Percentiles rank a stretch among this genome's conserved stretches.
phyloP scores from a whole-genome alignment of 2,113 vertebrate species.

The Microcebus murinus region DNA sequence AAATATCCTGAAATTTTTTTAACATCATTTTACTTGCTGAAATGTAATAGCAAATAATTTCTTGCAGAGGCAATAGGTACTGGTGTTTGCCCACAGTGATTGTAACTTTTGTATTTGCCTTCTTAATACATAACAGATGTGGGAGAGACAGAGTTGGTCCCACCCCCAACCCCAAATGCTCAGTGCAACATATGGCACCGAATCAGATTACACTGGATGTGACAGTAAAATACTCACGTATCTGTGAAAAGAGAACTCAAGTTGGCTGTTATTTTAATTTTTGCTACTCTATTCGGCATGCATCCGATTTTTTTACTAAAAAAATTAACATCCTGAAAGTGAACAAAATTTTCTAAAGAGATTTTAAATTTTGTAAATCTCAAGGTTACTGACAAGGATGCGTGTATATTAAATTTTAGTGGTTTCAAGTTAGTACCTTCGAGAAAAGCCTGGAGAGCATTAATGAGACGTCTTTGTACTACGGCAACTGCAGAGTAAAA shows the following conservation, averaged over 20 bases:
- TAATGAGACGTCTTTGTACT: not conserved
- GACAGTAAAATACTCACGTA: constrained; percentile 33
- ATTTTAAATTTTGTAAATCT: not conserved
- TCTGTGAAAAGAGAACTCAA: not conserved
- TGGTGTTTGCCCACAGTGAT: constrained; percentile 75
- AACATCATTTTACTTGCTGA: constrained; percentile 52
- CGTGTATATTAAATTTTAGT: not conserved
- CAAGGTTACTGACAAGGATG: not conserved
- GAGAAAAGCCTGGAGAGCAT: not conserved
- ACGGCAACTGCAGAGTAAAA: not conserved
- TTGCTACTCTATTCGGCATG: constrained; percentile 7
- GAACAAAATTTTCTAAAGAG: constrained; percentile 10
- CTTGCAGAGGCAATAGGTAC: constrained; percentile 68
- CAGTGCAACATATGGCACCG: constrained; percentile 61
- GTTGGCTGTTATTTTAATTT: not conserved
- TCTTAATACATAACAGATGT: constrained; percentile 83
- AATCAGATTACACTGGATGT: constrained; percentile 51
- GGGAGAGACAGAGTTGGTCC: constrained; percentile 64
- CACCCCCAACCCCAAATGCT: constrained; percentile 58
- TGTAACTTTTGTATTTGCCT: constrained; percentile 76
- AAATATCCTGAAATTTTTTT: constrained; percentile 63
- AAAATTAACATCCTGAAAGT: constrained; percentile 46
- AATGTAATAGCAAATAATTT: constrained; percentile 64
- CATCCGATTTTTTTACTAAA: not conserved
- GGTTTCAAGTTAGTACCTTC: not conserved